These are phyloP conservation scores for Isotomurus palustris DNA, from an alignment of 2,888 invertebrate genomes.

Conservation along the genomic window DNA sequence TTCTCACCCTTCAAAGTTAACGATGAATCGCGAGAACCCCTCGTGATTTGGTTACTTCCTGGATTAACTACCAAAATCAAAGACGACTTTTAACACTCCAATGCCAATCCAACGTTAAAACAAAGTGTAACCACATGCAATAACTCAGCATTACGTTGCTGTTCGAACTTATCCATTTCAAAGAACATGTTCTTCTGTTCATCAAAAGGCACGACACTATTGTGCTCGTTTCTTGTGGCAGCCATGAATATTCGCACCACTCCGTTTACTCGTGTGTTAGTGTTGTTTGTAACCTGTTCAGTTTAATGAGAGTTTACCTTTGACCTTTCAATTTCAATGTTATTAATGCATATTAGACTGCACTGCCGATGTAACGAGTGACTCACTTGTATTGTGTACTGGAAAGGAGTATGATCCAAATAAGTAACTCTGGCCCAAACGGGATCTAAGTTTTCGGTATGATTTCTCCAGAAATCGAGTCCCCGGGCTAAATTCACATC, in stretches of 20 bases:
- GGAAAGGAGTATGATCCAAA: constrained; percentile 47
- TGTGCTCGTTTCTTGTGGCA: constrained; percentile 63
- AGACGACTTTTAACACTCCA: neutral
- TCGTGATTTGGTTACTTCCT: constrained; percentile 59
- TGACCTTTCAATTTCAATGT: too few species aligned
- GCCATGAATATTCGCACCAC: constrained; percentile 68
- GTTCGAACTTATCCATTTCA: constrained; percentile 68
- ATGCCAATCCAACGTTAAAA: neutral
- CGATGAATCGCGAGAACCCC: constrained; percentile 66
- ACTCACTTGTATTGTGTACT: constrained; percentile 45
- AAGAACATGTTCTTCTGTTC: constrained; percentile 64
- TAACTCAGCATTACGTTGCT: constrained; percentile 17
- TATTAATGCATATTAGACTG: neutral
- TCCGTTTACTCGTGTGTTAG: constrained; percentile 54
- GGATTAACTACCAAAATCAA: constrained; percentile 54
- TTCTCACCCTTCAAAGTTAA: constrained; percentile 80
- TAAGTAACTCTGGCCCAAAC: constrained; percentile 46
- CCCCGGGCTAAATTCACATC: constrained; percentile 73
- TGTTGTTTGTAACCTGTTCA: constrained; percentile 47
- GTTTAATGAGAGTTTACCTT: too few species aligned
- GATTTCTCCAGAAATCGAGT: constrained; percentile 61
- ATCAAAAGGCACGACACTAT: constrained; percentile 59
- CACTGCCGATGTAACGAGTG: neutral
- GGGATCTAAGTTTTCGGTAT: constrained; percentile 24
- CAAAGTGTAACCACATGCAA: neutral